Percentiles rank a stretch among this genome's conserved stretches.
Evolutionary conservation across 2,113 vertebrate species (phyloP).

Genomic region (Pelmatolapia mariae): DNA sequence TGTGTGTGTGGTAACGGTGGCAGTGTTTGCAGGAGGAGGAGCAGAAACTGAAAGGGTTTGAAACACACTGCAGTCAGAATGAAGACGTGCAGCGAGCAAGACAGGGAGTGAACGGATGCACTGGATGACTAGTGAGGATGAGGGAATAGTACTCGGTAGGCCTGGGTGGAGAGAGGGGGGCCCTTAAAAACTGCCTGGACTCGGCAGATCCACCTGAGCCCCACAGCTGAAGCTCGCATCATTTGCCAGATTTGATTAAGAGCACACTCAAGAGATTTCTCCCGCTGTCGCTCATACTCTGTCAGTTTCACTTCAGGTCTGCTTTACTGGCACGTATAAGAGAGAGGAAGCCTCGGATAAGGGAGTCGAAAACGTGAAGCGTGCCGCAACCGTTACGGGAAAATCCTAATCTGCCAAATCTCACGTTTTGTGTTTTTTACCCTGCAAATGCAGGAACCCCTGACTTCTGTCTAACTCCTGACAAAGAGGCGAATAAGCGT

Average conservation of each 20-base stretch:
- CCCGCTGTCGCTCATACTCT: background rate
- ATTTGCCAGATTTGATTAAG: constrained; percentile 33
- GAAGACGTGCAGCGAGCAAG: background rate
- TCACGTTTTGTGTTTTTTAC: background rate
- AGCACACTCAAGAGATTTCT: background rate
- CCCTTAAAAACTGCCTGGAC: background rate
- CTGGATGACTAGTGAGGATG: background rate
- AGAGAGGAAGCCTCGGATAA: background rate
- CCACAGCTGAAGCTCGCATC: constrained; percentile 18
- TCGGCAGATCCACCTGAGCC: constrained; percentile 31
- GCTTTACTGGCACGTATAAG: background rate
- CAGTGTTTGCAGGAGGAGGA: background rate
- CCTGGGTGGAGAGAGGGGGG: background rate
- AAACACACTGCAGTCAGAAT: background rate
- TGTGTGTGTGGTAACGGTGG: background rate
- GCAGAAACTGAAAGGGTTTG: background rate
- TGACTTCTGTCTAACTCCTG: background rate
- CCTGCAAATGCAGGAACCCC: background rate
- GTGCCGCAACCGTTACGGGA: background rate
- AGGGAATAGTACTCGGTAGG: background rate
- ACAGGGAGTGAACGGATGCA: background rate
- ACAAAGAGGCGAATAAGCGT: background rate
- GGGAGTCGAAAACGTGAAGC: background rate
- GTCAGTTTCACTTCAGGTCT: background rate
- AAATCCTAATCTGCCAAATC: background rate